phyloP scores from a whole-genome alignment of 2,113 vertebrate species.

The Elachura formosa region DNA sequence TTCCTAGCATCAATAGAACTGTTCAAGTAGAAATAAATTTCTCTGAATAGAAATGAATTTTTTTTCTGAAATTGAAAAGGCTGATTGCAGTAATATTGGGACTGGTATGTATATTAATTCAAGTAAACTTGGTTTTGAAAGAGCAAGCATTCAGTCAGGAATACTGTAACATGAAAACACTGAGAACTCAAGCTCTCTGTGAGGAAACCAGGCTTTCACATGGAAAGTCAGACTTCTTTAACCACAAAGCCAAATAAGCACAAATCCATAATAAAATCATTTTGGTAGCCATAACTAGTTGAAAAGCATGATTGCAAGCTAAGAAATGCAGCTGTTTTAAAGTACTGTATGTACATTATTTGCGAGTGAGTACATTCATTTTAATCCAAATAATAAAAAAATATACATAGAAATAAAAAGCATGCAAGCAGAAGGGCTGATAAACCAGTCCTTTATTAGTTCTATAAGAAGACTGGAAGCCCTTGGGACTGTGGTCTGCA shows the following conservation, averaged over 20 bases:
- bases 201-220: background rate
- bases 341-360: background rate
- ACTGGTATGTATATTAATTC: background rate
- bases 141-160: background rate
- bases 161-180: background rate
- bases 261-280: background rate
- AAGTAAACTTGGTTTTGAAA: background rate
- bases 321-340: background rate
- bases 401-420: background rate
- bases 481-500: background rate
- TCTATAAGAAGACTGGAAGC: background rate
- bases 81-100: background rate
- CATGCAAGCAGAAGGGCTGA: background rate
- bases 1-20: background rate
- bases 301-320: background rate
- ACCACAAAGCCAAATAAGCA: background rate
- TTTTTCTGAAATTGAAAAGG: background rate
- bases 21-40: constrained; percentile 21
- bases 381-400: background rate
- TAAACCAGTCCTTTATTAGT: constrained; percentile 11
- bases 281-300: background rate
- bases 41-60: background rate
- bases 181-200: background rate
- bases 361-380: background rate
- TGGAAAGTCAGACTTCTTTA: background rate